phyloP scores from a whole-genome alignment of 1,140 invertebrate genomes.

The Drosophila ercepeae region DNA sequence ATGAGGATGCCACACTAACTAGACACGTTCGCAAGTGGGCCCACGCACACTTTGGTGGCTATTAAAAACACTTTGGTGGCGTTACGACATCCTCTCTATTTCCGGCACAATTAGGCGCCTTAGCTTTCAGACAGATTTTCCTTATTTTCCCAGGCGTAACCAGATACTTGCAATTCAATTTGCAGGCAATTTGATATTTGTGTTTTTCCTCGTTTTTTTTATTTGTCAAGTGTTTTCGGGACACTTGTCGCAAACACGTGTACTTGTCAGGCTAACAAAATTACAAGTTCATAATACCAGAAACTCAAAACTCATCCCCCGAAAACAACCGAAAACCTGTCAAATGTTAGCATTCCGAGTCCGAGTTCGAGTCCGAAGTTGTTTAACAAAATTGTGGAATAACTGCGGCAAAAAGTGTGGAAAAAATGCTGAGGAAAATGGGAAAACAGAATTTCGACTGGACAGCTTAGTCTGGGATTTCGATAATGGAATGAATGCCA shows the following conservation, averaged over 20 bases:
- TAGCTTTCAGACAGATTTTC: neutral
- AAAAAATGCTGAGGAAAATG: conserved; percentile 21
- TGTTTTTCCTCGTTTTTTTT: conserved; percentile 36
- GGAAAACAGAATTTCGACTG: conserved; percentile 28
- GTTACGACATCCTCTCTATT: conserved; percentile 64
- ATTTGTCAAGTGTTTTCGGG: conserved; percentile 67
- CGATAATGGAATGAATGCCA: conserved; percentile 82
- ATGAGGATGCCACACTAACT: conserved; percentile 78
- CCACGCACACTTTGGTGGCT: conserved; percentile 67
- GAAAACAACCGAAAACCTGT: conserved; percentile 27
- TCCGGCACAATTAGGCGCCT: conserved; percentile 71
- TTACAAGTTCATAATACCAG: conserved; percentile 37
- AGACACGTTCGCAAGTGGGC: conserved; percentile 59
- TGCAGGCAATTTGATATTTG: conserved; percentile 43
- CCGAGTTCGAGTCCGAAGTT: conserved; percentile 47
- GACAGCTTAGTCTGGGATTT: conserved; percentile 77
- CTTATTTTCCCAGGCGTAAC: conserved; percentile 64
- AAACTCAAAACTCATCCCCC: conserved; percentile 5
- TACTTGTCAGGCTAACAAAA: conserved; percentile 70
- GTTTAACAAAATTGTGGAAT: conserved; percentile 45
- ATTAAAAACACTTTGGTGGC: conserved; percentile 78
- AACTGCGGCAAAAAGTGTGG: conserved; percentile 10
- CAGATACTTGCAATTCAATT: conserved; percentile 81
- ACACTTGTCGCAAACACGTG: conserved; percentile 80
- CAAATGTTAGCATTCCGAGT: conserved; percentile 29